These are phyloP conservation scores for Popillia japonica DNA, from an alignment of 1,140 invertebrate species.

Conservation along the genomic window DNA sequence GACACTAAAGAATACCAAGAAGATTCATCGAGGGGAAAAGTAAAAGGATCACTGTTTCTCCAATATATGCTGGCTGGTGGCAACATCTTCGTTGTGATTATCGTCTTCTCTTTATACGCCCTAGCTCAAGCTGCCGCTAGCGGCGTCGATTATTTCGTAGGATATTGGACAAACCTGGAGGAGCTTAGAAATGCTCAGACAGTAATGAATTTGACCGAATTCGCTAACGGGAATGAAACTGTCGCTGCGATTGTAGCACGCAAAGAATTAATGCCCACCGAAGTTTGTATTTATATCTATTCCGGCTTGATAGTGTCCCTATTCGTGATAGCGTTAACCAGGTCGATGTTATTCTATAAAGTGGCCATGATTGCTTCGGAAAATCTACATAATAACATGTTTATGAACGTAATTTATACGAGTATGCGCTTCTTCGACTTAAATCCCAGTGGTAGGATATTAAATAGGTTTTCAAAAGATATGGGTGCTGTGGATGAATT, in stretches of 20 bases:
- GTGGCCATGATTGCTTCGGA: conserved; percentile 72
- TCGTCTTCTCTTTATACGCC: conserved; percentile 69
- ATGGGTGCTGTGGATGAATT: conserved; percentile 72
- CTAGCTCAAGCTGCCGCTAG: conserved; percentile 75
- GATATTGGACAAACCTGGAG: conserved; percentile 72
- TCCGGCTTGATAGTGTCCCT: conserved; percentile 62
- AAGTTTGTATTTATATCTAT: conserved; percentile 65
- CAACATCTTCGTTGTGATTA: conserved; percentile 65
- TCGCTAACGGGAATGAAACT: conserved; percentile 34
- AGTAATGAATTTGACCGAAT: neutral
- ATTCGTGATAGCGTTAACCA: conserved; percentile 62
- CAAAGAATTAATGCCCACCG: conserved; percentile 42
- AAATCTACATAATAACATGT: conserved; percentile 74
- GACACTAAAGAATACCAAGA: conserved; percentile 56
- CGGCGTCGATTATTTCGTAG: conserved; percentile 81
- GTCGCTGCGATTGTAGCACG: neutral
- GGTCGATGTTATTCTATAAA: conserved; percentile 70
- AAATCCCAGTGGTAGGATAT: conserved; percentile 73
- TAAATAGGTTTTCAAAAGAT: conserved; percentile 62
- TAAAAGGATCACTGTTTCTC: conserved; percentile 55
- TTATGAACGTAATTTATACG: conserved; percentile 66
- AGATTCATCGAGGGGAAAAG: conserved; percentile 58
- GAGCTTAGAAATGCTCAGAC: conserved; percentile 42
- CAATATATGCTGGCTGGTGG: conserved; percentile 76
- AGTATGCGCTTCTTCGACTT: conserved; percentile 86